Evolutionary conservation across 2,113 vertebrate species (phyloP).

Genomic region (Eudyptes chrysolophus): DNA sequence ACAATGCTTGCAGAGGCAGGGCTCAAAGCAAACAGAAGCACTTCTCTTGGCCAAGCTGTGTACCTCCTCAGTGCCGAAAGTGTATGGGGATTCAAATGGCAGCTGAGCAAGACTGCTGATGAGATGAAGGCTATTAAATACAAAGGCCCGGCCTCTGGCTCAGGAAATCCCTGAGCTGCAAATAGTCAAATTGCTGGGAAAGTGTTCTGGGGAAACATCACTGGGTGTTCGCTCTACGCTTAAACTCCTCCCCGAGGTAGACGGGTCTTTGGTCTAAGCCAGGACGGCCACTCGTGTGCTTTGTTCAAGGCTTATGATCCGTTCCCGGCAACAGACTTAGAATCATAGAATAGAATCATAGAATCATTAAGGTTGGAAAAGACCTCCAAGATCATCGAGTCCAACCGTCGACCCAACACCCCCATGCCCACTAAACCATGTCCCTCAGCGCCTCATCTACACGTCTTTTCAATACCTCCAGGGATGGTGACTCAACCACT

Average conservation of each 20-base stretch:
- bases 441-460: too few species aligned
- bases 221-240: not conserved
- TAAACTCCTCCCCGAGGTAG: not conserved
- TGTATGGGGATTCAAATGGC: rapidly evolving
- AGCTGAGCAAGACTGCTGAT: rapidly evolving
- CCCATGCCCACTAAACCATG: too few species aligned
- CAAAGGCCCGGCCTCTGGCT: too few species aligned
- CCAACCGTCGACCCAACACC: too few species aligned
- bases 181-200: not conserved
- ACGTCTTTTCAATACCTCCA: too few species aligned
- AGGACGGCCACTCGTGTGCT: rapidly evolving
- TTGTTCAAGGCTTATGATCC: rapidly evolving
- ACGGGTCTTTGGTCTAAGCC: not conserved
- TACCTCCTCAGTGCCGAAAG: rapidly evolving
- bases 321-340: not conserved
- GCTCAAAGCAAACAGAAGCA: not conserved
- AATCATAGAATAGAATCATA: too few species aligned
- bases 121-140: not conserved
- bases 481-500: too few species aligned
- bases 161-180: not conserved
- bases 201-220: not conserved
- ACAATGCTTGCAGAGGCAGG: not conserved
- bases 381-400: too few species aligned
- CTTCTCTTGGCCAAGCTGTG: too few species aligned
- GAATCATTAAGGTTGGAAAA: too few species aligned